A percentile compares a stretch with the other conserved stretches of the same genome.
Conservation (phyloP, 1,140 invertebrate species). For the Drosophila sp. region DNA sequence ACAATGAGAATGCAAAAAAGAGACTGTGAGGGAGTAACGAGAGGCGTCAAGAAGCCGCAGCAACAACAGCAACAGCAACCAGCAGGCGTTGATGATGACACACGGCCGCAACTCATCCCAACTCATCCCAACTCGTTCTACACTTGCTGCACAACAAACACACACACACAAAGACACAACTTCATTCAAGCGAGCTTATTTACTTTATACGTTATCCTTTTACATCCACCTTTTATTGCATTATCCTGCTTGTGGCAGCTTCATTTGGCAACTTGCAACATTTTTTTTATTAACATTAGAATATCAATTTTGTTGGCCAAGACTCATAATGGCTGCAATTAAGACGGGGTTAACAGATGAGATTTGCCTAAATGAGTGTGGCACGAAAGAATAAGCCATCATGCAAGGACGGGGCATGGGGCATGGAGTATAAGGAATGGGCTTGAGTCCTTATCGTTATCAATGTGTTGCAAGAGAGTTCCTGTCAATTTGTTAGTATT, state of each 20-base stretch:
- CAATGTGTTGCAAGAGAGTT: constrained; percentile 35
- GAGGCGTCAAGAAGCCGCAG: constrained; percentile 3
- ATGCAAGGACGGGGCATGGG: not conserved
- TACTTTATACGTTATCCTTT: constrained; percentile 44
- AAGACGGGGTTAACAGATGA: constrained; percentile 48
- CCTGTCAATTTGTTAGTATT: not conserved
- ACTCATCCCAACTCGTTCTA: constrained; percentile 17
- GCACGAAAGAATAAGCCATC: not conserved
- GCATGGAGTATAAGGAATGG: too few relatives aligned
- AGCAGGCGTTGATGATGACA: constrained; percentile 60
- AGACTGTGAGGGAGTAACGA: constrained; percentile 4
- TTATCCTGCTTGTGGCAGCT: constrained; percentile 27
- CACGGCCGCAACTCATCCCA: constrained; percentile 33
- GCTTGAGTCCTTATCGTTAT: constrained; percentile 57
- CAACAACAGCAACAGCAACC: not conserved
- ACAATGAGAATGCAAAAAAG: constrained; percentile 62
- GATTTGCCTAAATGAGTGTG: constrained; percentile 23
- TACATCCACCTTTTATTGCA: constrained; percentile 57
- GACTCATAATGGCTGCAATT: constrained; percentile 62
- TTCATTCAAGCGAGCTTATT: constrained; percentile 1
- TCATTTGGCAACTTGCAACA: constrained; percentile 42
- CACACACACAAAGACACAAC: constrained; percentile 15
- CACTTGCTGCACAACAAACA: constrained; percentile 44
- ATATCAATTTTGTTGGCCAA: constrained; percentile 54
- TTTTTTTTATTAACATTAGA: constrained; percentile 58